These are phyloP conservation scores for Cheilosia impressa DNA, from an alignment of 2,888 invertebrate species.

Conservation along the genomic window DNA sequence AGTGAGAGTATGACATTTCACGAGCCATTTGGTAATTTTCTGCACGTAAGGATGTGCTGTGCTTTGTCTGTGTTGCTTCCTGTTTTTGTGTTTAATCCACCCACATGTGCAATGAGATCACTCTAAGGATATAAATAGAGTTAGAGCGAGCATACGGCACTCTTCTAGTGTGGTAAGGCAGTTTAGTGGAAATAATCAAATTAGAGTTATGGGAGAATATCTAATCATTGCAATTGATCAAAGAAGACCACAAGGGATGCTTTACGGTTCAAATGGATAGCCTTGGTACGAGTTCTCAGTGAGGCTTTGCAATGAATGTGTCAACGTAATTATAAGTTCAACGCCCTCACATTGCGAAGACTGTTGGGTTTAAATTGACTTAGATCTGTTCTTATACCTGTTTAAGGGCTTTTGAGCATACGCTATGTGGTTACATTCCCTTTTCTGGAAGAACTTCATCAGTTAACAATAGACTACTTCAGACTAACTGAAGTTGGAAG, in stretches of 20 bases:
- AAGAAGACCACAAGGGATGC: constrained; percentile 14
- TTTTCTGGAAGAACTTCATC: too few species aligned
- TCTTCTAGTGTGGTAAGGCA: not conserved
- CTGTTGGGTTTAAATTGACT: too few species aligned
- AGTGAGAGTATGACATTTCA: constrained; percentile 71
- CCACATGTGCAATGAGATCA: constrained; percentile 65
- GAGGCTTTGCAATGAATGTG: not conserved
- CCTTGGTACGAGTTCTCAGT: not conserved
- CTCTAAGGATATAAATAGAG: constrained; percentile 61
- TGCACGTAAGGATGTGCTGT: constrained; percentile 66
- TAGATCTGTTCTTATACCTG: too few species aligned
- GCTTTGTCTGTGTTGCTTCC: constrained; percentile 55
- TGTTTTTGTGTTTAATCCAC: constrained; percentile 62
- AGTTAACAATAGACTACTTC: too few species aligned
- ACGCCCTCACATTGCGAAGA: too few species aligned
- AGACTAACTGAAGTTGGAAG: too few species aligned
- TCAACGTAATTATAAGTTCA: not conserved
- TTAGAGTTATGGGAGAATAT: constrained; percentile 40
- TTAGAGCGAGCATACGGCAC: constrained; percentile 31
- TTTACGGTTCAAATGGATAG: not conserved
- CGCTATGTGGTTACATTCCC: too few species aligned
- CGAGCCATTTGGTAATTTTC: constrained; percentile 75
- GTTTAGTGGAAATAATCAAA: constrained; percentile 65
- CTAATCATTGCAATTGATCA: constrained; percentile 50
- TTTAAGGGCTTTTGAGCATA: too few species aligned